Evolutionary conservation across 2,797 vertebrate genomes (phyloP), one percentile per base, ranked within the genome.

Genomic region (Myripristis murdjan): DNA sequence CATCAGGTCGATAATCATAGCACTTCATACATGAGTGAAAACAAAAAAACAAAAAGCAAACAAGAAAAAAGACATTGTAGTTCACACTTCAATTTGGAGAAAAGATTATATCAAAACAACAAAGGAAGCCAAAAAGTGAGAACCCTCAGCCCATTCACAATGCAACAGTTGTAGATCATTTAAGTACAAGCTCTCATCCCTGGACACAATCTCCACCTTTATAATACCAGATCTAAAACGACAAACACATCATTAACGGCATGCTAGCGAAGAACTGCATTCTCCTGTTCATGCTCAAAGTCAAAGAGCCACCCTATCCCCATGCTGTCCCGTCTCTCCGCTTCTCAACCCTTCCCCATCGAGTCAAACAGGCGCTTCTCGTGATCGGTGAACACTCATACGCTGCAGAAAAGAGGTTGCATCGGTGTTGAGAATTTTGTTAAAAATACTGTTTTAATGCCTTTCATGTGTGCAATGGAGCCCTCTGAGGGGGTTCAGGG

Each of bases 181-280:
- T 52, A 87, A 76, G 16, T 49, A 26, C 54, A 79, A 64, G 75
- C 46, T 43, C 58, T 66, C 26, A 47, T 66, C 67, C 72, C 57
- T 44, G 35, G 76, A 87, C 59, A 86, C 43, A 56, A 79, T 46
- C 70, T 79, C 47, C 15, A 78, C 71, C 66, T 47, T n/a, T n/a
- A n/a, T 75, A 79, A 82, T 39, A 86, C 53, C 85, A 77, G 72
- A 81, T 77, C 80, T 83, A n/a, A 82, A 83, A 88, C 77, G 87
- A 89, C 77, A 79, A 83, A 89, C 74, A 77, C 79, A 23, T 82
- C 78, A 74, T n/a, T 82, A 58, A 82, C 77, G 78, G 82, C 87
- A 91, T 88, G 89, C 88, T 66, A 83, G 77, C 75, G 80, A 83
- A 86, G 70, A 81, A 77, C 73, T 68, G 75, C 77, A 70, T 54